These are phyloP conservation scores for Stictonetta naevosa DNA, from an alignment of 2,113 vertebrate species.

Conservation along the genomic window DNA sequence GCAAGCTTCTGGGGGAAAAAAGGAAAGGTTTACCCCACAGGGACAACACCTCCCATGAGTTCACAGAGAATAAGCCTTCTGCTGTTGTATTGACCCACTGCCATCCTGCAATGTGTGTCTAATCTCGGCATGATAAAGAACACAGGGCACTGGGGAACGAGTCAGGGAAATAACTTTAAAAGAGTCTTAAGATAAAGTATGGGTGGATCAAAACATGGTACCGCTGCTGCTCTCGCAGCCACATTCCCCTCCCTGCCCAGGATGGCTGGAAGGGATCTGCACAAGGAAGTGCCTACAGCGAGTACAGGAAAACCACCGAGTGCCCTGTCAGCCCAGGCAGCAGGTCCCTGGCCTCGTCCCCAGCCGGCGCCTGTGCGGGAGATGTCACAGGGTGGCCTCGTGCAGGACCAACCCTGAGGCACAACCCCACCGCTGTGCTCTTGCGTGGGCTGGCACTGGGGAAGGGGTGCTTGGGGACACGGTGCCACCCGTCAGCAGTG, in stretches of 20 bases:
- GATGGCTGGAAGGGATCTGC: background rate
- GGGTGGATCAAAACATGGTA: background rate
- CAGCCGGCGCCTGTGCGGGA: background rate
- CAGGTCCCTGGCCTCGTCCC: background rate
- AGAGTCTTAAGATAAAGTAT: background rate
- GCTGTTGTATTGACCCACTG: background rate
- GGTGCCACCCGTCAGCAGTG: background rate
- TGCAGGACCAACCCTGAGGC: background rate
- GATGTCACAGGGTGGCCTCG: fast-evolving
- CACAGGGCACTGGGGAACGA: background rate
- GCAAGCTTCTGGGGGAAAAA: background rate
- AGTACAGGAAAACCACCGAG: background rate
- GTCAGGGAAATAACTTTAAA: background rate
- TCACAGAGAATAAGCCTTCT: background rate
- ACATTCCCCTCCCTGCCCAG: too few relatives aligned
- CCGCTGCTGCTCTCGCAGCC: background rate
- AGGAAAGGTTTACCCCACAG: background rate
- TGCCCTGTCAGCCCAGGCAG: fast-evolving
- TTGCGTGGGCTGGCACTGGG: background rate
- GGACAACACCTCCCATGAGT: fast-evolving
- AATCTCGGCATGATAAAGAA: background rate
- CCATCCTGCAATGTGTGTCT: background rate
- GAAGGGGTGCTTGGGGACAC: background rate
- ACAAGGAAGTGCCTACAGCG: background rate
- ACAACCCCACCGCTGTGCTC: background rate